phyloP scores from a whole-genome alignment of 2,797 vertebrate species.

The Heliangelus exortis region DNA sequence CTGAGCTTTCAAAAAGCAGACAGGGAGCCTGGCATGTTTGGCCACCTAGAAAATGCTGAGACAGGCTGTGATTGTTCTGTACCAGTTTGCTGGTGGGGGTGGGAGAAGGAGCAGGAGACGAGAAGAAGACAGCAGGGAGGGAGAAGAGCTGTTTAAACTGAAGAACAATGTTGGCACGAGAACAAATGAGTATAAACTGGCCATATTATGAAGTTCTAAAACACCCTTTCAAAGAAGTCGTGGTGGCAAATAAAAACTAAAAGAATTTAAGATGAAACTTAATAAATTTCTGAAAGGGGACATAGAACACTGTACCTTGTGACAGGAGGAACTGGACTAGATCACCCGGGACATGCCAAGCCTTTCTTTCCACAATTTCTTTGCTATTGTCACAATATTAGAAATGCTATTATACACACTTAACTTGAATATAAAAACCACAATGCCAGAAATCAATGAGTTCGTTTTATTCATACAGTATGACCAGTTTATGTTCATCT shows the following conservation, averaged over 20 bases:
- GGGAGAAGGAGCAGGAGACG: constrained; percentile 40
- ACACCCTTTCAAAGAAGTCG: constrained; percentile 22
- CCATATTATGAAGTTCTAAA: constrained; percentile 50
- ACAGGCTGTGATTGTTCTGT: constrained; percentile 50
- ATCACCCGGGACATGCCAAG: constrained; percentile 39
- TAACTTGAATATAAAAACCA: constrained; percentile 39
- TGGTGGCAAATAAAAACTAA: constrained; percentile 55
- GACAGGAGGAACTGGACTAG: constrained; percentile 50
- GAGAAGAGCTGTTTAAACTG: constrained; percentile 48
- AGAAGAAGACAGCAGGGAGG: constrained; percentile 61
- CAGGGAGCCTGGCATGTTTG: neutral
- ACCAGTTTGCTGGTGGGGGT: constrained; percentile 11
- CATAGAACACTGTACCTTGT: constrained; percentile 39
- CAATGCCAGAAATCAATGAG: constrained; percentile 59
- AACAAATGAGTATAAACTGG: constrained; percentile 58
- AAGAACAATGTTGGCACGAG: constrained; percentile 70
- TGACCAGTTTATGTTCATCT: constrained; percentile 62
- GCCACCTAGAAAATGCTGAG: neutral
- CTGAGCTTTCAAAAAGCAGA: neutral
- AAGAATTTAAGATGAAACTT: constrained; percentile 33
- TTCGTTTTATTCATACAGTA: constrained; percentile 53
- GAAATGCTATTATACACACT: constrained; percentile 25
- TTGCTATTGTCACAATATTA: constrained; percentile 37
- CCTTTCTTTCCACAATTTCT: constrained; percentile 28
- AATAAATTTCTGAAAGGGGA: constrained; percentile 41